A percentile compares a stretch with the other conserved stretches of the same genome.
phyloP scores from a whole-genome alignment of 2,113 vertebrate species.

The Monarcha castaneiventris region DNA sequence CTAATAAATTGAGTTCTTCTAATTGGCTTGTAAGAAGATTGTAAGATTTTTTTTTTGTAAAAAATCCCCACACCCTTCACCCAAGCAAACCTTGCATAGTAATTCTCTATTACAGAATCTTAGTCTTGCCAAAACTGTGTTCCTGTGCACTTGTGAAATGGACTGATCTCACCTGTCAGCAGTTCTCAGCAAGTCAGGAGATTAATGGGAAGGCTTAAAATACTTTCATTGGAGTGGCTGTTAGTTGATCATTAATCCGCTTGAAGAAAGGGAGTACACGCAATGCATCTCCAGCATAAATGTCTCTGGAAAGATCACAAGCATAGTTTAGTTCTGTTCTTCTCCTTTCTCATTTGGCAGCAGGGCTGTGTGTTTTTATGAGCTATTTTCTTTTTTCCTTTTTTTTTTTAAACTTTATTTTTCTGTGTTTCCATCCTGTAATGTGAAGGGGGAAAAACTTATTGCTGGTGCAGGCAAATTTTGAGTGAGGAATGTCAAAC shows the following conservation, averaged over 20 bases:
- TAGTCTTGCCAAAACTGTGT: background rate
- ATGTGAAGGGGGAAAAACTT: background rate
- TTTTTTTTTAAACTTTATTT: background rate
- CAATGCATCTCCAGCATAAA: background rate
- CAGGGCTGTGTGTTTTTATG: background rate
- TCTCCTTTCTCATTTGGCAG: background rate
- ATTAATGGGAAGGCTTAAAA: constrained; percentile 43
- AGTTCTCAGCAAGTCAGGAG: constrained; percentile 29
- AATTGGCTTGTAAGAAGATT: background rate
- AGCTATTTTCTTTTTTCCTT: background rate
- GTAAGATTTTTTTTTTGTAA: background rate
- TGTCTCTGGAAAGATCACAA: background rate
- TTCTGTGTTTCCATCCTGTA: background rate
- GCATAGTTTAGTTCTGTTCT: background rate
- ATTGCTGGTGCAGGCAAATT: background rate
- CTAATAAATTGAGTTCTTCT: background rate
- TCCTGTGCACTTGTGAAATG: constrained; percentile 27
- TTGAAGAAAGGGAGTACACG: background rate
- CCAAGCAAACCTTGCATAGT: background rate
- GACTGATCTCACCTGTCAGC: constrained; percentile 54
- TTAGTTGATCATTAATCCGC: constrained; percentile 22
- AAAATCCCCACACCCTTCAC: background rate
- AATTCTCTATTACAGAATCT: background rate
- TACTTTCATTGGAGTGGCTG: constrained; percentile 16
- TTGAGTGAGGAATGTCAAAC: background rate